These are phyloP conservation scores for Apamea monoglypha DNA, from an alignment of 2,888 invertebrate species.

Conservation along the genomic window DNA sequence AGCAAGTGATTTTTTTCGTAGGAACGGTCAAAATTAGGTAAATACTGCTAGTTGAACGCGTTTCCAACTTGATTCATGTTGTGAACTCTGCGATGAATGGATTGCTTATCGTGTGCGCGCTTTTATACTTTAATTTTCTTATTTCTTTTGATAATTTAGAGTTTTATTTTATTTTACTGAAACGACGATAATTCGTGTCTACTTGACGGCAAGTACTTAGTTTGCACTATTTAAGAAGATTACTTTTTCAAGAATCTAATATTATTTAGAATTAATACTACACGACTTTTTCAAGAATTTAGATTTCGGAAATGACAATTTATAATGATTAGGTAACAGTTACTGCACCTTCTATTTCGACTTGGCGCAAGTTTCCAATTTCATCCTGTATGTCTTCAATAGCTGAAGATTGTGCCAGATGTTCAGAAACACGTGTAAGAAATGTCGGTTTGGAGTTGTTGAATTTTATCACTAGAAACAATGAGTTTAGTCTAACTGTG, in stretches of 20 bases:
- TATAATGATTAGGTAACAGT: neutral
- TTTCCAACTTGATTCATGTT: too few relatives aligned
- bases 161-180: too few relatives aligned
- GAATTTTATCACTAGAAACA: constrained; percentile 28
- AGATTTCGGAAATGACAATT: neutral
- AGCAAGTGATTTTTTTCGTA: too few relatives aligned
- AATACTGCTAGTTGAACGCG: too few relatives aligned
- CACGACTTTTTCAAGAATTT: neutral
- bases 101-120: too few relatives aligned
- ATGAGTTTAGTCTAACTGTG: constrained; percentile 25
- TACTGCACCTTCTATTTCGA: neutral
- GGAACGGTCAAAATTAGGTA: too few relatives aligned
- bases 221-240: neutral
- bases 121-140: too few relatives aligned
- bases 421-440: neutral
- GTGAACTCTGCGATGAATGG: too few relatives aligned
- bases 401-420: neutral
- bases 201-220: neutral
- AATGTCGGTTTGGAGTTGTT: constrained; percentile 5
- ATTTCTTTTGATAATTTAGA: too few relatives aligned
- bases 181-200: too few relatives aligned
- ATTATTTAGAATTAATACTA: too few relatives aligned
- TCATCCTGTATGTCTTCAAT: neutral
- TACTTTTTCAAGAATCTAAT: neutral
- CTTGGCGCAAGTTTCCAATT: neutral